Percentiles rank a stretch among this genome's conserved stretches.
Evolutionary conservation across 2,797 vertebrate genomes (phyloP).

Genomic region (Vireo griseus): DNA sequence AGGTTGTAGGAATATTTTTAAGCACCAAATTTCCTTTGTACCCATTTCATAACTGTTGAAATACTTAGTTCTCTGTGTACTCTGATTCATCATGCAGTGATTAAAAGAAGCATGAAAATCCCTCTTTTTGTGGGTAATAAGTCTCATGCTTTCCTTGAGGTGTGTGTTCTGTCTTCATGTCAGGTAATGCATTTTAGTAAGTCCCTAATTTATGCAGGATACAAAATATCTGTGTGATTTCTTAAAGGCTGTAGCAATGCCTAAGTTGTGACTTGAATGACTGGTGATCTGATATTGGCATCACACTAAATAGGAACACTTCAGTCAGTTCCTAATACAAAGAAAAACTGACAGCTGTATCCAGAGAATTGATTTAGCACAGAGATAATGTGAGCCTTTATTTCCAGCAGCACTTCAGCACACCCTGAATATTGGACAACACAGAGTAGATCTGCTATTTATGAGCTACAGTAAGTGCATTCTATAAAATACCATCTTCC

Average conservation of each 20-base stretch:
- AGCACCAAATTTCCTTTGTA: not conserved
- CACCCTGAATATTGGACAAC: not conserved
- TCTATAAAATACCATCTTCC: not conserved
- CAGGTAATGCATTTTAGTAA: not conserved
- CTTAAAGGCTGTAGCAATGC: not conserved
- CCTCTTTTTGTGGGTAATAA: not conserved
- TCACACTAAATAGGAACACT: not conserved
- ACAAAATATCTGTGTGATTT: not conserved
- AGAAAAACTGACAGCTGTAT: not conserved
- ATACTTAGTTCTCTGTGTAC: not conserved
- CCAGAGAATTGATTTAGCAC: not conserved
- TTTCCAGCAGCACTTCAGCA: not conserved
- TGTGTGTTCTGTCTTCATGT: not conserved
- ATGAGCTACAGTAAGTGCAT: not conserved
- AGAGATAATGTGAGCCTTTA: not conserved
- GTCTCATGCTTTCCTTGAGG: not conserved
- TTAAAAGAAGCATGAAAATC: not conserved
- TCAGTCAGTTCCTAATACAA: not conserved
- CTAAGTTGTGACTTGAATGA: not conserved
- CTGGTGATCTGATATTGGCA: not conserved
- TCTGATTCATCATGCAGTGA: not conserved
- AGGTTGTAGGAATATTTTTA: not conserved
- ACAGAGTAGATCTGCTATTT: not conserved
- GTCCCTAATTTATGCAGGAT: not conserved
- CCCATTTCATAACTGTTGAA: not conserved